Base-by-base conservation (phyloP, 2,797 vertebrate species). In the Hapalemur alaotrensis region DNA sequence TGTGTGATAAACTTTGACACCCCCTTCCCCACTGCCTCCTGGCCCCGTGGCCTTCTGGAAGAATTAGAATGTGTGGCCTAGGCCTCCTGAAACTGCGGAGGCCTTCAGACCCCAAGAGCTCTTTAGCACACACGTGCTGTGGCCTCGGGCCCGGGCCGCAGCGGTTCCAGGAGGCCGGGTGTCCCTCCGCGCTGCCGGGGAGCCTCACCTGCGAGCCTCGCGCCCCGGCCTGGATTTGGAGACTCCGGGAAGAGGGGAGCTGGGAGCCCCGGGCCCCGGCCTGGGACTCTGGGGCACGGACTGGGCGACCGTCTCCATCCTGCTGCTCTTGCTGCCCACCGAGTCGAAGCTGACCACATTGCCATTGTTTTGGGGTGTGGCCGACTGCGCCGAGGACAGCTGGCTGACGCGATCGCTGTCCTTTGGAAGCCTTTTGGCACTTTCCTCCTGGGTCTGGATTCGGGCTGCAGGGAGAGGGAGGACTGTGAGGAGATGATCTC, bases 221-320 rank as follows among this genome's bases (percentile, higher is more conserved):
- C 95, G 98, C 89, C 99, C 98, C 0, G 79, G 97, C 92, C 98
- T 98, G 72, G 98, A 97, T 88, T 98, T 99, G 96, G 98, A 98
- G 70, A 98, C 65, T 0, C 98, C 97, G 0, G 98, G 98, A 76
- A 97, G 96, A 0, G 99, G 93, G 4, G 99, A 98, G 96, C 98
- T 54, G 98, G 97, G 82, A 96, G 1, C 97, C 2, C 0, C 97
- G 98, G 7, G 98, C 46, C 32, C 95, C 7, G 96, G 61, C 95
- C 98, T 97, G 54, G 96, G 98, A 48, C 98, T 93, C 30, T 98
- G 98, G 0, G 99, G 98, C 1, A 98, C 98, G 0, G 99, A 99
- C 65, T 99, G 99, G 69, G 98, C 96, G 94, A 99, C 98, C 1
- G 99, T 99, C 96, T 98, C 99, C 93, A 99, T 99, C 97, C 98